Evolutionary conservation across 2,888 invertebrate genomes (phyloP).

Genomic region (Acheta domesticus): DNA sequence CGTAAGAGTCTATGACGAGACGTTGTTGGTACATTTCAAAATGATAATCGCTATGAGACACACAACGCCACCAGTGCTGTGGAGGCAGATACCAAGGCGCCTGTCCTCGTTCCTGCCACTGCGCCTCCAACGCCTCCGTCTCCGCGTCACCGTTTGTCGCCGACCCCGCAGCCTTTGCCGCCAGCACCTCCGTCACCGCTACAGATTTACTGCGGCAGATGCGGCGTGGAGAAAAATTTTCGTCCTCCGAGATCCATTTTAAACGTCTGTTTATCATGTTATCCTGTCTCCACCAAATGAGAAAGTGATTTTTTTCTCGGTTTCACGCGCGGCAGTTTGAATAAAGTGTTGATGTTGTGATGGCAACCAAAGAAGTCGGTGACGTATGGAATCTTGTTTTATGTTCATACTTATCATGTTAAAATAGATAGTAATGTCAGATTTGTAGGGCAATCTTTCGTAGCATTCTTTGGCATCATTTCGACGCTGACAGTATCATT

Average conservation of each 20-base stretch:
- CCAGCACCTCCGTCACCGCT: not conserved
- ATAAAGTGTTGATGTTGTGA: conserved; percentile 7
- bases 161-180: not conserved
- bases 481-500: not conserved
- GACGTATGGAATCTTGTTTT: not conserved
- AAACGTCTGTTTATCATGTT: conserved; percentile 12
- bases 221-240: not conserved
- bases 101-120: no score
- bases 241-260: not conserved
- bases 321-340: not conserved
- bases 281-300: not conserved
- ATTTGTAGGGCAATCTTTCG: not conserved
- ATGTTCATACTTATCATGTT: not conserved
- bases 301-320: not conserved
- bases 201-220: not conserved
- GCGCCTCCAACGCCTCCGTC: no score
- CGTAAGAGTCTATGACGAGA: no score
- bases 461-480: conserved; percentile 2
- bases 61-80: no score
- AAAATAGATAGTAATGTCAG: not conserved
- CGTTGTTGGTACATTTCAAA: no score
- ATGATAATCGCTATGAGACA: no score
- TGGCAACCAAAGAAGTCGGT: not conserved
- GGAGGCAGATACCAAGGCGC: no score
- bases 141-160: not conserved